phyloP scores from a whole-genome alignment of 2,888 invertebrate species.

The Cotesia congregata region DNA sequence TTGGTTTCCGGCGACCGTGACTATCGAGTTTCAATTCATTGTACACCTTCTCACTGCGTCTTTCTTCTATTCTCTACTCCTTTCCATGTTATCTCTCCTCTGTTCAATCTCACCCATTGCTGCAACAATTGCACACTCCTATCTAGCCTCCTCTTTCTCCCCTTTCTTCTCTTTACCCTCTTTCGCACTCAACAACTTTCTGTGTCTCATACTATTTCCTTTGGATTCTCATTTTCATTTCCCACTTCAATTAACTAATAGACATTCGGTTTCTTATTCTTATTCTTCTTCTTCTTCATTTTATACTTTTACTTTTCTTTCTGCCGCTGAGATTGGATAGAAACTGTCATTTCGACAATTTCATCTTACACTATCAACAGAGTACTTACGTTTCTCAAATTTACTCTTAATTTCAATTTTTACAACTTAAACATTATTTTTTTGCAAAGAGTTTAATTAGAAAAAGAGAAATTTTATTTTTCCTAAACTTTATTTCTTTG shows the following conservation, averaged over 20 bases:
- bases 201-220: conserved; percentile 29
- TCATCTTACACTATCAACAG: conserved; percentile 3
- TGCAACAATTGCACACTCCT: conserved; percentile 35
- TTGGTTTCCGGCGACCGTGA: conserved; percentile 37
- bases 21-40: conserved; percentile 41
- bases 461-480: neutral
- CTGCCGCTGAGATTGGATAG: conserved; percentile 27
- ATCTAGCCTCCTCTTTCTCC: too few species aligned
- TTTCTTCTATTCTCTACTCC: conserved; percentile 13
- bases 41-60: conserved; percentile 19
- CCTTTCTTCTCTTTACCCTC: conserved; percentile 20
- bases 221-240: conserved; percentile 26
- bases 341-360: conserved; percentile 27
- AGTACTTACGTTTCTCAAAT: conserved; percentile 5
- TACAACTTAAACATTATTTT: neutral
- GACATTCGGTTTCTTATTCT: conserved; percentile 1
- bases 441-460: neutral
- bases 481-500: neutral
- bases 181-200: conserved; percentile 12
- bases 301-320: neutral
- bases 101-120: conserved; percentile 36
- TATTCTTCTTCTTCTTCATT: neutral
- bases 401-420: conserved; percentile 1
- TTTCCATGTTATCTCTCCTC: conserved; percentile 22
- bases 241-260: conserved; percentile 35